phyloP scores from a whole-genome alignment of 2,113 vertebrate species.

The Dipodomys ordii region DNA sequence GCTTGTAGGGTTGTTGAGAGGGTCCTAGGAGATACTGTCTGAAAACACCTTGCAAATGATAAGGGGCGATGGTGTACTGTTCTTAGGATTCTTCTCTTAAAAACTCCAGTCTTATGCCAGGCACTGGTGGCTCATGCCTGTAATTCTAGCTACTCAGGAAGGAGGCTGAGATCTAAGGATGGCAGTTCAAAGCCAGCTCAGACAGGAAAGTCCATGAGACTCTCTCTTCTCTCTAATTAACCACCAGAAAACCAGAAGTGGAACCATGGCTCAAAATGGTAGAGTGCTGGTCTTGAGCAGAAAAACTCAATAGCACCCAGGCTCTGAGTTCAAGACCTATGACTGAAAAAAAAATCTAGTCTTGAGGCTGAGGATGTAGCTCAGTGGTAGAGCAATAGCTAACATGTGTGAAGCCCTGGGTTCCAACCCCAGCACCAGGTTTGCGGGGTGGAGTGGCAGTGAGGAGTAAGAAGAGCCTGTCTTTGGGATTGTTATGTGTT shows the following conservation, averaged over 20 bases:
- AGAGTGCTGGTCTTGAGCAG: no score
- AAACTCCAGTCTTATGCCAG: background rate
- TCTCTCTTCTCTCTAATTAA: no score
- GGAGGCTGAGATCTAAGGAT: no score
- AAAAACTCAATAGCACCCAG: no score
- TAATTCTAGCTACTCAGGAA: no score
- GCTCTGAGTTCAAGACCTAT: no score
- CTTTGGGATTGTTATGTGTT: background rate
- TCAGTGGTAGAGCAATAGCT: background rate
- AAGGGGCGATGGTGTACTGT: background rate
- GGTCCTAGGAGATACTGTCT: background rate
- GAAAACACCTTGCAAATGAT: background rate
- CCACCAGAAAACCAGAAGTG: no score
- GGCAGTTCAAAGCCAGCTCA: no score
- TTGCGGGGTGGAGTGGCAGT: no score
- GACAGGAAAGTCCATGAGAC: no score
- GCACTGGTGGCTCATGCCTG: background rate
- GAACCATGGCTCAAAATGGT: no score
- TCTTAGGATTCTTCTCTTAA: background rate
- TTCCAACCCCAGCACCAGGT: background rate
- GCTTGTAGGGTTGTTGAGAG: background rate
- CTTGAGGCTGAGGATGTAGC: background rate
- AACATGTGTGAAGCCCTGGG: background rate
- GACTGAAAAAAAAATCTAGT: background rate
- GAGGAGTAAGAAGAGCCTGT: background rate